These are phyloP conservation scores for Antedon bifida DNA, from an alignment of 35 echinoderm and acorn worm species.

Conservation along the genomic window DNA sequence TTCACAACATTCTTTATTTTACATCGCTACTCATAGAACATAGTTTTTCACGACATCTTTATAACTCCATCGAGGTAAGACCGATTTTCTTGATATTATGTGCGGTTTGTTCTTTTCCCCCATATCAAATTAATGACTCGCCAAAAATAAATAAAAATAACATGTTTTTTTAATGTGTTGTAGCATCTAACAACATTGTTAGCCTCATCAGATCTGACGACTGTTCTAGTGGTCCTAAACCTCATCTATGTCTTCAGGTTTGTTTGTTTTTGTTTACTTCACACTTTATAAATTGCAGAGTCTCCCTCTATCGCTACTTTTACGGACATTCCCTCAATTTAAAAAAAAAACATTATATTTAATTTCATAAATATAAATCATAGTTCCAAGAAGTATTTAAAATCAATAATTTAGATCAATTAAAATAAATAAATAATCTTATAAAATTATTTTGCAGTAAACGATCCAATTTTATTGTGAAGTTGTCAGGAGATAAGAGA, in stretches of 20 bases:
- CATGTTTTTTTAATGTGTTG: conserved; percentile 5
- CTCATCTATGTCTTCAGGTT: conserved; percentile 97
- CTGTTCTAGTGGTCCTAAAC: conserved; percentile 87
- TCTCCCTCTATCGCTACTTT: too few species aligned
- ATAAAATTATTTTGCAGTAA: conserved; percentile 35
- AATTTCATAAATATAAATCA: too few species aligned
- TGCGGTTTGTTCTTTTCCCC: too few species aligned
- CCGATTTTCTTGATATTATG: background rate
- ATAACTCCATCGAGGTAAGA: conserved; percentile 94
- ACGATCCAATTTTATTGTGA: conserved; percentile 92
- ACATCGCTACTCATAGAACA: conserved; percentile 90
- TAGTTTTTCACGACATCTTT: conserved; percentile 95
- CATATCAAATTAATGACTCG: too few species aligned
- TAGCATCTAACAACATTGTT: conserved; percentile 88
- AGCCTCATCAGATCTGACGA: conserved; percentile 79
- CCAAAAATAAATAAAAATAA: too few species aligned
- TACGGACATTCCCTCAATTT: too few species aligned
- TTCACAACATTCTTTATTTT: conserved; percentile 81
- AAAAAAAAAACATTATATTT: too few species aligned
- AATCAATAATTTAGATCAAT: too few species aligned
- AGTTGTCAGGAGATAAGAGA: conserved; percentile 68
- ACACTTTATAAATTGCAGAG: too few species aligned
- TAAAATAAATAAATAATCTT: background rate
- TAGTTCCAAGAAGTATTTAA: too few species aligned
- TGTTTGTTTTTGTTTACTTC: conserved; percentile 5